These are phyloP conservation scores for Heteromurus nitidus DNA, from an alignment of 2,888 invertebrate species.

Conservation along the genomic window DNA sequence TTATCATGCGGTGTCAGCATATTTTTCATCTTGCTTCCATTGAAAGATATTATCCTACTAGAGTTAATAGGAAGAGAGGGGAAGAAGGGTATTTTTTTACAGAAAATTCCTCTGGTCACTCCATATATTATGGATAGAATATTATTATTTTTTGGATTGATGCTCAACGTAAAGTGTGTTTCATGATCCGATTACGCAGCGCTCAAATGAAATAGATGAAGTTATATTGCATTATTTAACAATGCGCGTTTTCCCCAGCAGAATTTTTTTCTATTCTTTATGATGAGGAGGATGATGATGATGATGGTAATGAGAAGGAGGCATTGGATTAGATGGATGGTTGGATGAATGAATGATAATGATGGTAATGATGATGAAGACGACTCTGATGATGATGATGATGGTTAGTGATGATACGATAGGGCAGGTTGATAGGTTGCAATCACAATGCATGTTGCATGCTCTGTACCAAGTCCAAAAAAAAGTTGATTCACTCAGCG, in stretches of 20 bases:
- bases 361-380: conserved; percentile 43
- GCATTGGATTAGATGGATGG: conserved; percentile 51
- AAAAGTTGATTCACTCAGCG: too few relatives aligned
- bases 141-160: background rate
- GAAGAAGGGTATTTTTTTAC: background rate
- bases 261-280: conserved; percentile 34
- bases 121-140: background rate
- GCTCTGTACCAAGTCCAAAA: too few relatives aligned
- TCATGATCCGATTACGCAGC: conserved; percentile 47
- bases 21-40: conserved; percentile 20
- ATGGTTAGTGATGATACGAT: conserved; percentile 52
- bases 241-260: background rate
- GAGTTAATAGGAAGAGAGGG: background rate
- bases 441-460: conserved; percentile 30
- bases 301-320: conserved; percentile 48
- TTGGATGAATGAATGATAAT: conserved; percentile 62
- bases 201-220: conserved; percentile 41
- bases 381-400: background rate
- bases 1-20: conserved; percentile 51
- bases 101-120: conserved; percentile 24
- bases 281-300: conserved; percentile 6
- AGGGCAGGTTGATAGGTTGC: conserved; percentile 52
- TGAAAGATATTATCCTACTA: too few relatives aligned
- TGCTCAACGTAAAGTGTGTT: background rate
- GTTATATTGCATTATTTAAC: conserved; percentile 32